Percentiles rank a stretch among this genome's conserved stretches.
Evolutionary conservation across 2,113 vertebrate genomes (phyloP).

Genomic region (Oryzias curvinotus): DNA sequence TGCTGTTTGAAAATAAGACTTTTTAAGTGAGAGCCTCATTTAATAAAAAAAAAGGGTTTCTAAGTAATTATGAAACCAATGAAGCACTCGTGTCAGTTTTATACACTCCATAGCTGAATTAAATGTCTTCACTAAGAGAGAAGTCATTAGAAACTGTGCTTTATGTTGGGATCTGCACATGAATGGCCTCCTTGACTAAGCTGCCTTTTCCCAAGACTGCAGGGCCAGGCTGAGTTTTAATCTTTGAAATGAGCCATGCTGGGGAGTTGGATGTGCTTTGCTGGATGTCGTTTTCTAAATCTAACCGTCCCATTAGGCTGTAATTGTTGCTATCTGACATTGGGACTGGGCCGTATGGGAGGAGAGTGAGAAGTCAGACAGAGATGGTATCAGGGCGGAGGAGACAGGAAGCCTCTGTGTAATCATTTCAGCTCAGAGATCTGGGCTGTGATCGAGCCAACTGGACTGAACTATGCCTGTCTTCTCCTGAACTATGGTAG

Average conservation of each 20-base stretch:
- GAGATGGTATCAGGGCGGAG: slow-evolving; percentile 69
- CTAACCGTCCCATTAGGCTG: slow-evolving; percentile 68
- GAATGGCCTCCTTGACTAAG: slow-evolving; percentile 58
- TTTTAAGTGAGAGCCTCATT: slow-evolving; percentile 29
- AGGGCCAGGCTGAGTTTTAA: slow-evolving; percentile 57
- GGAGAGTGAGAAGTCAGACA: slow-evolving; percentile 58
- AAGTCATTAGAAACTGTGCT: slow-evolving; percentile 29
- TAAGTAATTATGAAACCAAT: slow-evolving; percentile 37
- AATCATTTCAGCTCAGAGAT: slow-evolving; percentile 76
- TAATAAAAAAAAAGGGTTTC: slow-evolving; percentile 39
- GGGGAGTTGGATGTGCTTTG: slow-evolving; percentile 54
- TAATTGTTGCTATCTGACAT: slow-evolving; percentile 74
- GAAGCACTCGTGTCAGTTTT: slow-evolving; percentile 38
- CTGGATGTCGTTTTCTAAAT: slow-evolving; percentile 74
- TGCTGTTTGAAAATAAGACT: slow-evolving; percentile 38
- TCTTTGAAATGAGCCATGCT: slow-evolving; percentile 74
- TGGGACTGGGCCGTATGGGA: slow-evolving; percentile 44
- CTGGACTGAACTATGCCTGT: slow-evolving; percentile 46
- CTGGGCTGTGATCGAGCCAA: slow-evolving; percentile 46
- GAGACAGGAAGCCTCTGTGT: slow-evolving; percentile 77
- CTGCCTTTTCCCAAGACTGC: slow-evolving; percentile 46
- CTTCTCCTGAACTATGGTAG: slow-evolving; percentile 25
- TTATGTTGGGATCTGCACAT: slow-evolving; percentile 54
- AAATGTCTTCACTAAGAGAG: slow-evolving; percentile 32
- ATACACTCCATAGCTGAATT: slow-evolving; percentile 34